Conservation (phyloP, 2,888 invertebrate genomes). For the Heteromyza rotundicornis region DNA sequence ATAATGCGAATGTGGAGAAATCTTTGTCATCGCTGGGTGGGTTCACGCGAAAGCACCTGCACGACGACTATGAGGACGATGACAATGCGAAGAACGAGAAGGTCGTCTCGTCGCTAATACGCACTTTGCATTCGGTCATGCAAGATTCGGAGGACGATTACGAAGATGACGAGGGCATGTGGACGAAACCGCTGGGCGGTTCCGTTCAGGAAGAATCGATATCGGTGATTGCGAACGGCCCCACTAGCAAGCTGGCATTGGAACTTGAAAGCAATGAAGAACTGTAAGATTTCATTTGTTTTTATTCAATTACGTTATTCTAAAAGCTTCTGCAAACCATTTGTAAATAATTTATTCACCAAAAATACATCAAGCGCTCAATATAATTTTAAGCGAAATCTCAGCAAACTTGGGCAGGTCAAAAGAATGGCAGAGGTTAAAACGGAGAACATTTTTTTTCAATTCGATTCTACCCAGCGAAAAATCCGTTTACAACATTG, state of each 20-base stretch:
- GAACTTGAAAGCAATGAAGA: slow-evolving; percentile 33
- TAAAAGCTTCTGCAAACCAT: too few species aligned
- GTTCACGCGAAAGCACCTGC: slow-evolving; percentile 24
- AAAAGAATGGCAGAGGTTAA: too few species aligned
- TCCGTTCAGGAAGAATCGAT: not conserved
- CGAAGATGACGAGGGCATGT: slow-evolving; percentile 57
- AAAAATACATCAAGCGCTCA: too few species aligned
- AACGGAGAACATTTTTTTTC: too few species aligned
- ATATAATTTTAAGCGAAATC: too few species aligned
- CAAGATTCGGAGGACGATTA: slow-evolving; percentile 49
- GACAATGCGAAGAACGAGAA: slow-evolving; percentile 30
- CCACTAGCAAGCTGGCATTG: slow-evolving; percentile 33
- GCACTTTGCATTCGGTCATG: slow-evolving; percentile 42
- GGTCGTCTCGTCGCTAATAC: slow-evolving; percentile 35
- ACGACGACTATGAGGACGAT: slow-evolving; percentile 27
- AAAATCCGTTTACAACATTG: too few species aligned
- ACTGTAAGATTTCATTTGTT: slow-evolving; percentile 38
- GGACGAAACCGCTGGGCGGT: slow-evolving; percentile 54
- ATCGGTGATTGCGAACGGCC: slow-evolving; percentile 40
- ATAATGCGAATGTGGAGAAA: slow-evolving; percentile 58
- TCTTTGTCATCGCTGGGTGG: slow-evolving; percentile 20
- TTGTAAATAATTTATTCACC: not conserved
- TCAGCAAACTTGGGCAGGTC: too few species aligned
- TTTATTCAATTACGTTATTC: not conserved
- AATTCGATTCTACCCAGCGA: too few species aligned